Conservation (phyloP, 2,888 invertebrate genomes). For the Steinernema carpocapsae region DNA sequence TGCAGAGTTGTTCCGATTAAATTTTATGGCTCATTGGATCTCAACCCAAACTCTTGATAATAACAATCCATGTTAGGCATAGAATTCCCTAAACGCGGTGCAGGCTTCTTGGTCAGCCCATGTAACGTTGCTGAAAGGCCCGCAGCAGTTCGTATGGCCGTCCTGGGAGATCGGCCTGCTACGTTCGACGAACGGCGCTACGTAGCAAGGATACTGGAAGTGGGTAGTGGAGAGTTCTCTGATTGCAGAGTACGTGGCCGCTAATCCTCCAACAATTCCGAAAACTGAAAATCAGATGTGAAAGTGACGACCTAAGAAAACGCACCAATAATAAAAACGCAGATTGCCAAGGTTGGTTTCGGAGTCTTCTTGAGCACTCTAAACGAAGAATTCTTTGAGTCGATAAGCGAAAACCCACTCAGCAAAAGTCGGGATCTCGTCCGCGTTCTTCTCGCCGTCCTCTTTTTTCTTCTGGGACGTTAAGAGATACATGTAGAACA, state of each 20-base stretch:
- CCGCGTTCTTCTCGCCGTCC: not conserved
- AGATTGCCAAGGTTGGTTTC: slow-evolving; percentile 41
- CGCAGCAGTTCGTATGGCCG: slow-evolving; percentile 20
- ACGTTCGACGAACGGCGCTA: slow-evolving; percentile 38
- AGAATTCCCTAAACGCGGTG: not conserved
- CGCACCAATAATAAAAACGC: slow-evolving; percentile 47
- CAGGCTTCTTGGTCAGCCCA: not conserved
- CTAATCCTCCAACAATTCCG: slow-evolving; percentile 57
- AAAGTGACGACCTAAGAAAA: not conserved
- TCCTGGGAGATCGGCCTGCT: not conserved
- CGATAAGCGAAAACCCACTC: not conserved
- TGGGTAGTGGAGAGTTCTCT: slow-evolving; percentile 52
- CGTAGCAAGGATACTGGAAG: slow-evolving; percentile 59
- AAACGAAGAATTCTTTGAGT: not conserved
- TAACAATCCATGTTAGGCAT: not conserved
- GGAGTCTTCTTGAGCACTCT: slow-evolving; percentile 45
- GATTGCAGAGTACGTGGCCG: slow-evolving; percentile 62
- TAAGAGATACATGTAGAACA: not conserved
- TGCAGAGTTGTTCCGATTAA: no score
- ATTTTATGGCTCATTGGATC: no score
- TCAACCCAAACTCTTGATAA: no score
- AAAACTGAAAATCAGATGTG: slow-evolving; percentile 47
- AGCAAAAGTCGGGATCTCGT: not conserved
- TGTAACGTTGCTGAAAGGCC: not conserved
- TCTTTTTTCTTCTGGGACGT: not conserved